Evolutionary conservation across 2,888 invertebrate genomes (phyloP).

Genomic region (Parnassius orleans): DNA sequence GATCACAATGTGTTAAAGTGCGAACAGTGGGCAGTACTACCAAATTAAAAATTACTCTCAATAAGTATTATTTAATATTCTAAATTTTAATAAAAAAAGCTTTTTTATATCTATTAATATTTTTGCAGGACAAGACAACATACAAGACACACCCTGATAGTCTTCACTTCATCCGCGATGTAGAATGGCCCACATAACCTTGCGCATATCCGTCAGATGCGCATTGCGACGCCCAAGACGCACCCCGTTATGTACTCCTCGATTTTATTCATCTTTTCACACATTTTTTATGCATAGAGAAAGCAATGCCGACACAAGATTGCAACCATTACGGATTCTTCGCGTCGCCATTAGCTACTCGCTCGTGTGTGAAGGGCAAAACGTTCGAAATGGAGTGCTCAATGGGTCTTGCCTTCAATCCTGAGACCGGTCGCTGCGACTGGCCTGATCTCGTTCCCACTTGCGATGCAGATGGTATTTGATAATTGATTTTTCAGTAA

Average conservation of each 20-base stretch:
- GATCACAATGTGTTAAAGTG: too few species aligned
- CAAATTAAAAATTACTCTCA: too few species aligned
- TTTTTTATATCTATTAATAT: too few species aligned
- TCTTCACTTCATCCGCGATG: slow-evolving; percentile 85
- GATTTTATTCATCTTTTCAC: neutral
- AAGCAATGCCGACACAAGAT: slow-evolving; percentile 83
- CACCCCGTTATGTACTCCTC: neutral
- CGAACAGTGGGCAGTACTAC: too few species aligned
- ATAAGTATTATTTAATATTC: neutral
- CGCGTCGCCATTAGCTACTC: slow-evolving; percentile 49
- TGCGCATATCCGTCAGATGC: slow-evolving; percentile 91
- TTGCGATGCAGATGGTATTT: slow-evolving; percentile 55
- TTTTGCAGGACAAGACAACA: slow-evolving; percentile 65
- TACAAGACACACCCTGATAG: slow-evolving; percentile 89
- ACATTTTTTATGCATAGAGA: slow-evolving; percentile 80
- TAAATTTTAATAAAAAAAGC: slow-evolving; percentile 57
- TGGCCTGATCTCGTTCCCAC: slow-evolving; percentile 89
- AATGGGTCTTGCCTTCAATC: slow-evolving; percentile 88
- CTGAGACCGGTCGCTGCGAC: slow-evolving; percentile 85
- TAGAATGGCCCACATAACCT: slow-evolving; percentile 83
- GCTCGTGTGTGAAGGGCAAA: slow-evolving; percentile 84
- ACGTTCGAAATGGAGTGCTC: slow-evolving; percentile 84
- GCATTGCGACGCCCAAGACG: slow-evolving; percentile 73
- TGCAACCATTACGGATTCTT: slow-evolving; percentile 91
- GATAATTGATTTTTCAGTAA: neutral